Conservation (phyloP, 2,888 invertebrate species). For the Plutella xylostella region DNA sequence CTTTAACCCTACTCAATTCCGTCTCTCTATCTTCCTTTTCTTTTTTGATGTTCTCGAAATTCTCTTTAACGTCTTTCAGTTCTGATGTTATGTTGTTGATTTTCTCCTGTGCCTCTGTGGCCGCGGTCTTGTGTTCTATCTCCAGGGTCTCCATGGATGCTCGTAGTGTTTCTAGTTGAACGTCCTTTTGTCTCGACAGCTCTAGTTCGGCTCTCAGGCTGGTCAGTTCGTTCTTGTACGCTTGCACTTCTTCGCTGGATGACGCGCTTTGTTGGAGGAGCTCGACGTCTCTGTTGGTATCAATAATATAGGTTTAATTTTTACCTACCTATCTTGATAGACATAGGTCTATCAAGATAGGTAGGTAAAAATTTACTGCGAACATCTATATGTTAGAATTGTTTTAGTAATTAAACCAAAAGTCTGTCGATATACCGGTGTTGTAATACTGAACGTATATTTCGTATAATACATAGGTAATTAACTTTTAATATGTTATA, state of each 20-base stretch:
- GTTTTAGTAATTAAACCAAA: too few species aligned
- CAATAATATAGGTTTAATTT: neutral
- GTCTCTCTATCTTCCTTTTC: slow-evolving; percentile 44
- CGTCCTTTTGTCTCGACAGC: slow-evolving; percentile 68
- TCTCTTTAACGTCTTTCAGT: slow-evolving; percentile 48
- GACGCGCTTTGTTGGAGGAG: slow-evolving; percentile 58
- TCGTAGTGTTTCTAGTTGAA: slow-evolving; percentile 51
- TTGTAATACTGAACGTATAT: too few species aligned
- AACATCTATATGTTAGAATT: too few species aligned
- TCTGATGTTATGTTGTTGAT: slow-evolving; percentile 38
- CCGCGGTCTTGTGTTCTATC: slow-evolving; percentile 54
- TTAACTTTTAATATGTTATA: too few species aligned
- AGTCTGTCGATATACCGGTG: too few species aligned
- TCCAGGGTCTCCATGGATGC: slow-evolving; percentile 51
- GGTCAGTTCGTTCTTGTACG: slow-evolving; percentile 49
- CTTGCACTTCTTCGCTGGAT: slow-evolving; percentile 57
- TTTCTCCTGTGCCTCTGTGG: slow-evolving; percentile 51
- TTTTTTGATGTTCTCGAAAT: slow-evolving; percentile 35
- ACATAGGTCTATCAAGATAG: too few species aligned
- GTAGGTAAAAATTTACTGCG: too few species aligned
- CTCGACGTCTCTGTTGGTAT: slow-evolving; percentile 45
- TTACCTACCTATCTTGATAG: too few species aligned
- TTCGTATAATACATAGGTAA: too few species aligned
- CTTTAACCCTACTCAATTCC: slow-evolving; percentile 44
- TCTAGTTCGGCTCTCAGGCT: slow-evolving; percentile 52